Base-by-base conservation (phyloP, 1,140 invertebrate genomes). In the Chrysopa pallens region DNA sequence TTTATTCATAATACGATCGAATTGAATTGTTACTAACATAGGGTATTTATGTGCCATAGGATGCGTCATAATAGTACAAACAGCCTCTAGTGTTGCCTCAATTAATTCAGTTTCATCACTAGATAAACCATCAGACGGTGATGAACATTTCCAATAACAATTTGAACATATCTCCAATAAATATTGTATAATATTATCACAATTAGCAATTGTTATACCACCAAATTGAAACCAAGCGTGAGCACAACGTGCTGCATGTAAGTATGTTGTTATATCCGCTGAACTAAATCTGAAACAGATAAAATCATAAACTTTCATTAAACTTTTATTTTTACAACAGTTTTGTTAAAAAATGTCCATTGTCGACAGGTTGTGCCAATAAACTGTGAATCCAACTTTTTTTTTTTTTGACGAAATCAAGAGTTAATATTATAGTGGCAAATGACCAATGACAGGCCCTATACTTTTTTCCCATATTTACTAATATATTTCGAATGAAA, bases 31-130 rank as follows among this genome's bases (percentile, higher is more conserved):
- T 36, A 61, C 47, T 39, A 55, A 44, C 36, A 43, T 47, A 31
- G 47, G 50, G 42, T 51, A 60, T 46, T 52, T 57, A 14, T 45
- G 35, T 12, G 54, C 54, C 31, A 53, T 44, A 5, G 54, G 58
- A 49, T 58, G 55, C 36, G 55, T 52, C 6, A 60, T 43, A 31
- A 61, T 51, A 9, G 55, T 43, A 44, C 63, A 64, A 41, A 81
- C 52, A 0, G 74, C 68, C 50, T 81, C 78, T 1, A 78, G 51
- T 40, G 73, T 68, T 2, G 67, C 61, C 49, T 80, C 76, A 42
- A 68, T 67, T 36, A 78, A 43, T 46, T 69, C 67, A 44, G 66
- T 63, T 50, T 69, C 67, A 45, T 69, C 67, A 1, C 60, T 57
- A 8, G 61, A 58, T 52, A 67, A 59, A 42, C 64, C 59, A 33